phyloP scores from a whole-genome alignment of 1,140 invertebrate genomes.

The Euschistus heros region DNA sequence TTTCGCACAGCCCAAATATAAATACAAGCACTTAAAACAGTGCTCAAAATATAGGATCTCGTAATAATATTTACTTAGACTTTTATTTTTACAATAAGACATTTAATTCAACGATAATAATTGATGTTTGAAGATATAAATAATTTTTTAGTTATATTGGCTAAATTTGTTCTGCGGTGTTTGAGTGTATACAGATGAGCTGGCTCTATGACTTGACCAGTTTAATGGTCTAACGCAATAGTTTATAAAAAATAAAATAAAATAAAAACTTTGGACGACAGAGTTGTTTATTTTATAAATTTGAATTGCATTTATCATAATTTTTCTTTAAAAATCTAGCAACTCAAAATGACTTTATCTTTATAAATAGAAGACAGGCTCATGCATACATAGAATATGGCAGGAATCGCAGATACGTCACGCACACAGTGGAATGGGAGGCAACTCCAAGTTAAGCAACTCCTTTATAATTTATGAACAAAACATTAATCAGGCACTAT shows the following conservation, averaged over 20 bases:
- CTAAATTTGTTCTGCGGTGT: constrained; percentile 26
- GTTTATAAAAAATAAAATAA: not conserved
- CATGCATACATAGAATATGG: constrained; percentile 24
- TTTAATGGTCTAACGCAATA: not conserved
- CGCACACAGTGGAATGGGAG: constrained; percentile 23
- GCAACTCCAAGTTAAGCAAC: constrained; percentile 20
- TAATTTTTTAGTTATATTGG: constrained; percentile 27
- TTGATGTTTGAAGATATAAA: constrained; percentile 28
- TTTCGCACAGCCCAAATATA: constrained; percentile 34
- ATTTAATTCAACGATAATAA: constrained; percentile 29
- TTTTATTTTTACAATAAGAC: constrained; percentile 27
- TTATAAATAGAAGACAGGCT: constrained; percentile 22
- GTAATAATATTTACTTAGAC: constrained; percentile 26
- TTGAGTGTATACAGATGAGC: constrained; percentile 27
- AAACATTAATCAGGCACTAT: constrained; percentile 22
- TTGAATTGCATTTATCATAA: constrained; percentile 14
- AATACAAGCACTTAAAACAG: constrained; percentile 34
- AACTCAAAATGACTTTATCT: constrained; percentile 18
- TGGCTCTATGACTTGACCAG: constrained; percentile 16
- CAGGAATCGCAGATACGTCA: constrained; percentile 23
- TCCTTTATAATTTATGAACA: constrained; percentile 2
- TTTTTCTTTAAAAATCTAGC: constrained; percentile 13
- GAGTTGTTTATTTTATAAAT: constrained; percentile 17
- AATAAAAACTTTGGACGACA: constrained; percentile 18
- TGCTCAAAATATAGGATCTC: constrained; percentile 32